A percentile compares a stretch with the other conserved stretches of the same genome.
Evolutionary conservation across 2,888 invertebrate species (phyloP).

Genomic region (Diarsia brunnea): DNA sequence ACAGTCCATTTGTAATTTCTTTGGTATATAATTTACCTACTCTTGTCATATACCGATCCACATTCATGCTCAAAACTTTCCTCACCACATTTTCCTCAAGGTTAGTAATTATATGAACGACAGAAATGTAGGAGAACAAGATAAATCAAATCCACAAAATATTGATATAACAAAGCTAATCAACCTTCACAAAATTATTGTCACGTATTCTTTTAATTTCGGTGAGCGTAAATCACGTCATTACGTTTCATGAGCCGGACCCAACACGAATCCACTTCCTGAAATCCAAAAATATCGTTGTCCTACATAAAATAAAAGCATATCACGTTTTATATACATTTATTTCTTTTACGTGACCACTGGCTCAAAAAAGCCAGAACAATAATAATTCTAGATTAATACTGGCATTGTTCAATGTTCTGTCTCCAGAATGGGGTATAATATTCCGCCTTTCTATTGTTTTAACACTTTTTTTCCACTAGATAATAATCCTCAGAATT

Average conservation of each 20-base stretch:
- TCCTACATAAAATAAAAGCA: constrained; percentile 23
- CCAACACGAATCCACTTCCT: constrained; percentile 8
- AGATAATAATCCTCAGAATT: constrained; percentile 14
- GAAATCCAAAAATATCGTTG: constrained; percentile 27
- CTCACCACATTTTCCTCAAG: too few relatives aligned
- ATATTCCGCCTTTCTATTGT: constrained; percentile 22
- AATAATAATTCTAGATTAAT: constrained; percentile 25
- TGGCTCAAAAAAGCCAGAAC: constrained; percentile 12
- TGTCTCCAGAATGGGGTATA: constrained; percentile 14
- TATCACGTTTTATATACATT: constrained; percentile 54
- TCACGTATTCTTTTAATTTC: constrained; percentile 52
- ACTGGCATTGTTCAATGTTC: constrained; percentile 28
- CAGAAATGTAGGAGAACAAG: neutral
- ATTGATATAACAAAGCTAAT: neutral
- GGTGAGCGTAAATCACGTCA: constrained; percentile 27
- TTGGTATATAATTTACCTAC: too few relatives aligned
- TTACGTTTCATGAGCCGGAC: constrained; percentile 22
- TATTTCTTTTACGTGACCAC: constrained; percentile 41
- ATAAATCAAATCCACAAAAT: neutral
- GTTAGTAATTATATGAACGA: neutral
- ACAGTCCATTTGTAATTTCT: too few relatives aligned
- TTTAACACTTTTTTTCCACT: constrained; percentile 24
- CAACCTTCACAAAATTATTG: constrained; percentile 13
- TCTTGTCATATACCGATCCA: too few relatives aligned
- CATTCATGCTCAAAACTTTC: too few relatives aligned